Evolutionary conservation across 2,888 invertebrate species (phyloP), one percentile per base, ranked within the genome.

Genomic region (Anaspis maculata): DNA sequence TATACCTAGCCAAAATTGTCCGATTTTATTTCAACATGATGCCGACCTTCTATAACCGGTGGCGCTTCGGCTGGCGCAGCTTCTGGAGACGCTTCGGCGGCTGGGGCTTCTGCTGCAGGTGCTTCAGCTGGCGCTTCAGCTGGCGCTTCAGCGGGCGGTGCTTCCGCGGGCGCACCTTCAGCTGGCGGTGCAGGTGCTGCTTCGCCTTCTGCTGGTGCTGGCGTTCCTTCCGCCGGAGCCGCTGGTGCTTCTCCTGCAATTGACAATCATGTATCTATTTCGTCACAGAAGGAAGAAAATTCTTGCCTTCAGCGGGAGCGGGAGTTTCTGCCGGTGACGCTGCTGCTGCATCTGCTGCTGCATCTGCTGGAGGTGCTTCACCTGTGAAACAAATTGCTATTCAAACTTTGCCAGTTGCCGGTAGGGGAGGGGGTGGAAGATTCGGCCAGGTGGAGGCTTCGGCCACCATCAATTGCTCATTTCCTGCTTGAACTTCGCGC

Each of bases 331-430:
- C 24, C 6, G 24, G 24, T 19, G 45, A 49, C 3, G 40, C 46
- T 19, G 45, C 47, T 27, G 41, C 40, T 2, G 43, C 43, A 2
- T 5, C 9, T 19, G 19, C 19, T 37, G 52, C 16, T 5, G 19
- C 1, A 24, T 30, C 35, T 61, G 57, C 61, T 58, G 59, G 61
- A 37, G 51, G 49, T 29, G 63, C 60, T n/a, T n/a, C n/a, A n/a
- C n/a, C n/a, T n/a, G n/a, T n/a, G n/a, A n/a, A n/a, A n/a, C n/a
- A n/a, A n/a, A n/a, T n/a, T n/a, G n/a, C n/a, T n/a, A n/a, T n/a
- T n/a, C n/a, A n/a, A n/a, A n/a, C n/a, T n/a, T n/a, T n/a, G n/a
- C n/a, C n/a, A n/a, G n/a, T n/a, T n/a, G n/a, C n/a, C n/a, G n/a
- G n/a, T n/a, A n/a, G n/a, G n/a, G n/a, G n/a, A n/a, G n/a, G n/a